Evolutionary conservation across 2,113 vertebrate genomes (phyloP), one percentile per base, ranked within the genome.

Genomic region (Amazona guildingii): DNA sequence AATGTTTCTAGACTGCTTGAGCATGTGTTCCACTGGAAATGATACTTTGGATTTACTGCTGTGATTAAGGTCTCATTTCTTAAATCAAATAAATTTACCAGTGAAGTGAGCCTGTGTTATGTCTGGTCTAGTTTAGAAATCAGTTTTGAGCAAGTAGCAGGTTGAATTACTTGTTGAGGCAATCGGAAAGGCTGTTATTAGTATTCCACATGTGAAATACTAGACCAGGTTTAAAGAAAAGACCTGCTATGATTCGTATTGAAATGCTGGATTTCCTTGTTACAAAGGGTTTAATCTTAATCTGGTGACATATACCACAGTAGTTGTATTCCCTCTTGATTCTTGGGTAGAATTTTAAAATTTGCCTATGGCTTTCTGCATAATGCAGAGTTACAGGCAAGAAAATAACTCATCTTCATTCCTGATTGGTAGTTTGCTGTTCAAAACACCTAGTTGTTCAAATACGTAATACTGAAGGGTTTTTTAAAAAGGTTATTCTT

Each of bases 21-120:
- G 91, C 21, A 23, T 51, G 17, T 70, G 43, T 96, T 21, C 72
- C 86, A 48, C 73, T 63, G 27, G 74, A 93, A 88, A 97, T 97
- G 97, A 97, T 96, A 80, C 95, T 97, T 95, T 94, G 92, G 91
- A 97, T 97, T 98, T 98, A 96, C 67, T 85, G 85, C 89, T 44
- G 39, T 95, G 95, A 97, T 97, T 96, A 97, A 94, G 94, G 96
- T 98, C 95, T 97, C 97, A 55, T 95, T 97, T 84, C 83, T 96
- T 84, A 95, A 94, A 74, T 81, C 43, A 94, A 87, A 75, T 89
- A 29, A 73, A 94, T 94, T 98, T 57, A 67, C 82, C 68, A 96
- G 62, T 85, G 86, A 95, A 95, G 76, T 88, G 83, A 95, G 88
- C 66, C 84, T 94, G n/a, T 87, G 75, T 92, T 96, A 49, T 91